phyloP scores from a whole-genome alignment of 1,140 invertebrate genomes.

The Tetragnatha versicolor region DNA sequence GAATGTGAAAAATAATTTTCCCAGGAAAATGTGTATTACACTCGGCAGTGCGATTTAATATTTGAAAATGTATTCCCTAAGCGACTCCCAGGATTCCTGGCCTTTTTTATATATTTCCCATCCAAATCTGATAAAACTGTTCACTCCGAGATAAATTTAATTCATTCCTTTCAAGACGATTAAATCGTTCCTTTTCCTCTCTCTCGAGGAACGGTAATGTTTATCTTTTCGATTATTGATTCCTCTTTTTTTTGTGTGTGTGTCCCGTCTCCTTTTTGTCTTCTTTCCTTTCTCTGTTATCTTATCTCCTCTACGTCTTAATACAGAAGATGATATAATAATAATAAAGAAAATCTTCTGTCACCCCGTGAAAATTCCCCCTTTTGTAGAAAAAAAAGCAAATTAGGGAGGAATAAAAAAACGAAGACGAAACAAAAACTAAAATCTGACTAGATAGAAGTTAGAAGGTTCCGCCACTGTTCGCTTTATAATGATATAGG shows the following conservation, averaged over 20 bases:
- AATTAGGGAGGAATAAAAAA: too few species aligned
- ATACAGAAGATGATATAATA: too few species aligned
- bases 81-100: not conserved
- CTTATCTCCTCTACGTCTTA: constrained; percentile 2
- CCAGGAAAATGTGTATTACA: constrained; percentile 2
- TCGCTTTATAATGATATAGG: constrained; percentile 26
- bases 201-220: constrained; percentile 42
- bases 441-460: not conserved
- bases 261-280: constrained; percentile 13
- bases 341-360: too few species aligned
- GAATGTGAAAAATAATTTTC: constrained; percentile 21
- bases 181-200: constrained; percentile 44
- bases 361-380: too few species aligned
- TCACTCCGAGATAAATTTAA: constrained; percentile 54
- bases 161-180: constrained; percentile 51
- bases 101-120: constrained; percentile 38
- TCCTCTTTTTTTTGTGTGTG: constrained; percentile 19
- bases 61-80: constrained; percentile 40
- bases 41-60: constrained; percentile 42
- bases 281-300: not conserved
- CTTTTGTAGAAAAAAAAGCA: too few species aligned
- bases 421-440: too few species aligned
- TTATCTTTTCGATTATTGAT: constrained; percentile 56
- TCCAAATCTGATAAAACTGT: constrained; percentile 55
- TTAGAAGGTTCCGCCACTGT: constrained; percentile 32